phyloP scores from a whole-genome alignment of 2,113 vertebrate genomes.

The Dicentrarchus labrax region DNA sequence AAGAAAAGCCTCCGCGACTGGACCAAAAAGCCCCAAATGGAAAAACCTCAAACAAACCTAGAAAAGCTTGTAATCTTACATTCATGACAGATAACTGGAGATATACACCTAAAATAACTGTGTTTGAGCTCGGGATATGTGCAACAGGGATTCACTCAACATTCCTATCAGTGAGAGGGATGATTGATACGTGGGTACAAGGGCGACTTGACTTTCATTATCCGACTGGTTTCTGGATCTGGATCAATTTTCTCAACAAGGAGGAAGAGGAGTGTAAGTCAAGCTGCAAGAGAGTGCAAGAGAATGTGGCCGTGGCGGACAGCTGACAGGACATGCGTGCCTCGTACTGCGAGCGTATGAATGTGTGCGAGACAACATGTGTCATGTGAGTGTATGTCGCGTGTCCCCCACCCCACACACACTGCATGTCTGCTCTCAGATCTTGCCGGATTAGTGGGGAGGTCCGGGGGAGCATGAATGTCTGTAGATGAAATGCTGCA shows the following conservation, averaged over 20 bases:
- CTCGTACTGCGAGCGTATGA: not conserved
- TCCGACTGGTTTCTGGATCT: conserved; percentile 15
- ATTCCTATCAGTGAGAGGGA: conserved; percentile 54
- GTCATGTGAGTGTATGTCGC: conserved; percentile 52
- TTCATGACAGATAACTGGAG: conserved; percentile 19
- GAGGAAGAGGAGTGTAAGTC: not conserved
- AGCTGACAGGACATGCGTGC: conserved; percentile 51
- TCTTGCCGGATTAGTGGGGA: conserved; percentile 61
- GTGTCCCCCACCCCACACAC: conserved; percentile 14
- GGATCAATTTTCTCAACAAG: conserved; percentile 25
- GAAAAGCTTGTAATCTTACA: conserved; percentile 27
- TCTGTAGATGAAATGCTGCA: conserved; percentile 47
- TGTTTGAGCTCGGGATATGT: conserved; percentile 11
- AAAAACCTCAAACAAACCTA: conserved; percentile 4
- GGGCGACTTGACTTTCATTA: conserved; percentile 28
- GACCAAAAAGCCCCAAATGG: conserved; percentile 2
- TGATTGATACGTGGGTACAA: conserved; percentile 31
- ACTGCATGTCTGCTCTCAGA: conserved; percentile 46
- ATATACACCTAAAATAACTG: conserved; percentile 11
- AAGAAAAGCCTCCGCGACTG: not conserved
- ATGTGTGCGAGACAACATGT: conserved; percentile 47
- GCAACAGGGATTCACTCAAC: conserved; percentile 54
- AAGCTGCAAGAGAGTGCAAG: not conserved
- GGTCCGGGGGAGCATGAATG: conserved; percentile 14
- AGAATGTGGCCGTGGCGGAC: conserved; percentile 29